These are phyloP conservation scores for Oreamnos americanus DNA, from an alignment of 2,113 vertebrate species.

Conservation along the genomic window DNA sequence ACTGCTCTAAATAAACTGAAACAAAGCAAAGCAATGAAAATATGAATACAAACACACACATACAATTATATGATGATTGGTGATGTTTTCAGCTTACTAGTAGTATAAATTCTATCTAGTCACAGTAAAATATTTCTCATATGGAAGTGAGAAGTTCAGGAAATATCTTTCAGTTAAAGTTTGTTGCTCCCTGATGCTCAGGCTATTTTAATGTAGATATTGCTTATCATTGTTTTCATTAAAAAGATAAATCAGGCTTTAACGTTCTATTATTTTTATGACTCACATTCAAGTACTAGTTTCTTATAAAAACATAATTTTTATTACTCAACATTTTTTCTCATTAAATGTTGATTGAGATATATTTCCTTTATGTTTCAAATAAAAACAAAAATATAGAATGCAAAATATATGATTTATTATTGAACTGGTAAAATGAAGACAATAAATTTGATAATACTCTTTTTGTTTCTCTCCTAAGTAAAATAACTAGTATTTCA, in stretches of 20 bases:
- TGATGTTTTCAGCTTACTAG: not conserved
- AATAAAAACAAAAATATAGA: not conserved
- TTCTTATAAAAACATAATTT: not conserved
- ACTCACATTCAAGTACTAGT: not conserved
- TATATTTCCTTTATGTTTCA: not conserved
- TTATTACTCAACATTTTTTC: not conserved
- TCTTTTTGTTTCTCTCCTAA: not conserved
- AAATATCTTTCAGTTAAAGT: not conserved
- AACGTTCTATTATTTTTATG: not conserved
- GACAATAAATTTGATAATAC: not conserved
- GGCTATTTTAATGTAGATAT: not conserved
- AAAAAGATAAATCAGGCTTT: not conserved
- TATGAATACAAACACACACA: not conserved
- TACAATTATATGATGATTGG: not conserved
- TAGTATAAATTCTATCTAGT: not conserved
- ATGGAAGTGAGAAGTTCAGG: not conserved
- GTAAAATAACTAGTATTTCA: not conserved
- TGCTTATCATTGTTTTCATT: not conserved
- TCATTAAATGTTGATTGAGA: not conserved
- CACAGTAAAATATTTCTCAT: not conserved
- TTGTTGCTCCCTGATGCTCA: fast-evolving
- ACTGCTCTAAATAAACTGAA: not conserved
- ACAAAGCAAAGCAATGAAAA: not conserved
- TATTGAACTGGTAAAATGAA: not conserved
- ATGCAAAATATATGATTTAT: not conserved